These are phyloP conservation scores for Apotomis betuletana DNA, from an alignment of 2,888 invertebrate genomes.

Conservation along the genomic window DNA sequence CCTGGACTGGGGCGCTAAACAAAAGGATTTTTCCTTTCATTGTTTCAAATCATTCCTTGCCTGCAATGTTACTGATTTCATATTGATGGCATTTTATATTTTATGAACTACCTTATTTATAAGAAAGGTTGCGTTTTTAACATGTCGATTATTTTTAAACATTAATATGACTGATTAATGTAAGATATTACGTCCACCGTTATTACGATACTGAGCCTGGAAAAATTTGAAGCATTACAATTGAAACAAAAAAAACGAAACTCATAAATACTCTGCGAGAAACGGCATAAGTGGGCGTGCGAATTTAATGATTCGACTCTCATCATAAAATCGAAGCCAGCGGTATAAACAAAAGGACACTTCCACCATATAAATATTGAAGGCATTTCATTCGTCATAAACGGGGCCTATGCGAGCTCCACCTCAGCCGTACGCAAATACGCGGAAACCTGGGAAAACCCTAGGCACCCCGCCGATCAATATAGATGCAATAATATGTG, in stretches of 20 bases:
- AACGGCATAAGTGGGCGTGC: constrained; percentile 12
- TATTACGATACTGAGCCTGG: background rate
- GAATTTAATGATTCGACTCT: background rate
- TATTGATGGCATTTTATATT: background rate
- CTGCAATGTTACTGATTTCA: constrained; percentile 43
- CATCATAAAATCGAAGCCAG: constrained; percentile 21
- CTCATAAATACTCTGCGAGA: background rate
- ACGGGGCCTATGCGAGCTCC: constrained; percentile 11
- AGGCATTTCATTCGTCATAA: constrained; percentile 19
- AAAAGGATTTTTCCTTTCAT: constrained; percentile 71
- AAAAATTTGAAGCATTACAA: background rate
- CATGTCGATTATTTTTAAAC: background rate
- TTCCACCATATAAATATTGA: constrained; percentile 18
- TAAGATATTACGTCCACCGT: too few relatives aligned
- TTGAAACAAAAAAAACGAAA: constrained; percentile 1
- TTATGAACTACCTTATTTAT: background rate
- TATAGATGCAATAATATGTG: constrained; percentile 65
- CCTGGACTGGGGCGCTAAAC: constrained; percentile 62
- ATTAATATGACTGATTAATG: too few relatives aligned
- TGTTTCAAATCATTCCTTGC: constrained; percentile 58
- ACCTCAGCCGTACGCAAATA: constrained; percentile 19
- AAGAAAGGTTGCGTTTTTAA: background rate
- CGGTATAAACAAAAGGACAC: constrained; percentile 21
- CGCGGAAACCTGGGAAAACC: constrained; percentile 32
- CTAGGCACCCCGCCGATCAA: constrained; percentile 55